Conservation (phyloP, 2,888 invertebrate genomes). For the Cloeon dipterum region DNA sequence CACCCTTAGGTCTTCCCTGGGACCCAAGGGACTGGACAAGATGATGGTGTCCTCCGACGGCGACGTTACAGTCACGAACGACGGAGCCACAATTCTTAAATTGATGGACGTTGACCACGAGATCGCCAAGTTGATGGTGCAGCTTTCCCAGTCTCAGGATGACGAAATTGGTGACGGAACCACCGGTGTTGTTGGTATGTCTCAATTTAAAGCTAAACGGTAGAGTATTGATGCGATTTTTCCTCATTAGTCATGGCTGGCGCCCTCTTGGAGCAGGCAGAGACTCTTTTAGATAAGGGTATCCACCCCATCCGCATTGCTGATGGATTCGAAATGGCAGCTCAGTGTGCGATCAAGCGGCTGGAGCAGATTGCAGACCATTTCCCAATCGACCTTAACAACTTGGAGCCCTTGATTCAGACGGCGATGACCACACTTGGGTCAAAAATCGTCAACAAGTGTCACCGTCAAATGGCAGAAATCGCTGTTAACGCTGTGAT, state of each 20-base stretch:
- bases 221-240: neutral
- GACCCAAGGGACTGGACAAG: constrained; percentile 94
- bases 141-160: constrained; percentile 94
- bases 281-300: constrained; percentile 75
- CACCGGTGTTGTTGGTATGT: constrained; percentile 73
- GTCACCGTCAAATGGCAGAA: constrained; percentile 92
- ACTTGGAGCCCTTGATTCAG: constrained; percentile 70
- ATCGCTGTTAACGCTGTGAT: constrained; percentile 96
- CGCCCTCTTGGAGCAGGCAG: constrained; percentile 87
- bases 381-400: constrained; percentile 64
- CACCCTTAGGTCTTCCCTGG: constrained; percentile 78
- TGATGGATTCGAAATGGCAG: constrained; percentile 95
- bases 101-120: constrained; percentile 98
- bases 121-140: constrained; percentile 94
- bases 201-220: neutral
- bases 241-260: constrained; percentile 38
- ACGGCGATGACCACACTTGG: constrained; percentile 97
- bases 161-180: constrained; percentile 99
- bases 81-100: constrained; percentile 97
- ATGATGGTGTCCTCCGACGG: constrained; percentile 94
- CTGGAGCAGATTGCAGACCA: constrained; percentile 72
- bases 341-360: constrained; percentile 64
- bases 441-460: constrained; percentile 95
- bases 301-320: constrained; percentile 98
- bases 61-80: constrained; percentile 93